These are phyloP conservation scores for Elegia similella DNA, from an alignment of 2,888 invertebrate species.

Conservation along the genomic window DNA sequence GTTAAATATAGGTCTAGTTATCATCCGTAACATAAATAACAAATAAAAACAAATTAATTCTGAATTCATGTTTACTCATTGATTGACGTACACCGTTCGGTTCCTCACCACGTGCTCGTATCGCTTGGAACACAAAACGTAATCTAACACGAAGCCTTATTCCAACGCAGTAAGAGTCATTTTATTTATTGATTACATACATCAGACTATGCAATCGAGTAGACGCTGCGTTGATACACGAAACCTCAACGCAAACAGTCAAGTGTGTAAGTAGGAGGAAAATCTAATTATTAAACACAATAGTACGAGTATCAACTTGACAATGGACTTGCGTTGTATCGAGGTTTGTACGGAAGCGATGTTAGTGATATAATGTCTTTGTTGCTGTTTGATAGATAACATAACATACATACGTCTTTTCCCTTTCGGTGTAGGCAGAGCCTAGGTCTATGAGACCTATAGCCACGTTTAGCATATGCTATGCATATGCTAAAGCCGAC, in stretches of 20 bases:
- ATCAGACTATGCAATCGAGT: neutral
- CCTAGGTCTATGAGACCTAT: too few relatives aligned
- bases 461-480: too few relatives aligned
- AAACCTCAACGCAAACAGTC: constrained; percentile 12
- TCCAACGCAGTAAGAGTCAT: neutral
- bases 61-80: neutral
- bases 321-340: constrained; percentile 11
- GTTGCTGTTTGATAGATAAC: constrained; percentile 5
- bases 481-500: too few relatives aligned
- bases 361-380: constrained; percentile 3
- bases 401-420: too few relatives aligned
- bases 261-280: neutral
- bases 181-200: neutral
- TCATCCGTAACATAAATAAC: neutral
- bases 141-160: neutral
- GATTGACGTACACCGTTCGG: neutral
- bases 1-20: neutral
- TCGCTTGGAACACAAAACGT: constrained; percentile 17
- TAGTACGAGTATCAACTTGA: constrained; percentile 3
- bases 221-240: constrained; percentile 6
- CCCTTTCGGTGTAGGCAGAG: too few relatives aligned
- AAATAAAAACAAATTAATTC: constrained; percentile 5
- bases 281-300: neutral
- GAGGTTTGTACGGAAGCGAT: constrained; percentile 2
- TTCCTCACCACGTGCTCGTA: constrained; percentile 8